Evolutionary conservation across 2,888 invertebrate species (phyloP).

Genomic region (Epistrophe grossulariae): DNA sequence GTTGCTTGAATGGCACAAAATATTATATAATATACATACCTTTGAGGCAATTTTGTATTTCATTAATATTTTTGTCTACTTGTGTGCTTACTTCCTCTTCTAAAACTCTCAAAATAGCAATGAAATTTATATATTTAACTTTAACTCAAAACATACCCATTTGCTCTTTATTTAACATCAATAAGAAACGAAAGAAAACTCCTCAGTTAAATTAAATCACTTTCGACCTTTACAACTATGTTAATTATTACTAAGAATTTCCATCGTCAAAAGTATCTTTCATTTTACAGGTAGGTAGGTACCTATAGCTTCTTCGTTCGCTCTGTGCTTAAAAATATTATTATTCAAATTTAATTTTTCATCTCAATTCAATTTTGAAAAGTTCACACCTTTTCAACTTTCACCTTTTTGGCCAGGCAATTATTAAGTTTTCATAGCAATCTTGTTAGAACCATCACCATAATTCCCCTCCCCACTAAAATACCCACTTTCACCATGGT

Average conservation of each 20-base stretch:
- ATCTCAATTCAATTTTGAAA: constrained; percentile 66
- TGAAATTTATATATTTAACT: not conserved
- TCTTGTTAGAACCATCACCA: constrained; percentile 47
- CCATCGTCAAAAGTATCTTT: constrained; percentile 5
- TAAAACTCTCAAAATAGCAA: not conserved
- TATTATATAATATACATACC: no score
- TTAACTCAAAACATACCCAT: not conserved
- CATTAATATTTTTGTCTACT: no score
- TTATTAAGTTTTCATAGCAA: constrained; percentile 71
- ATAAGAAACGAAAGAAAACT: not conserved
- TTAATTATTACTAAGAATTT: constrained; percentile 18
- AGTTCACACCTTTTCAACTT: constrained; percentile 59
- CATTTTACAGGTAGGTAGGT: not conserved
- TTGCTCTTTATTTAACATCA: not conserved
- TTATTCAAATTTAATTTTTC: constrained; percentile 68
- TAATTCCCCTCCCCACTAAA: not conserved
- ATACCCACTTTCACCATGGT: not conserved
- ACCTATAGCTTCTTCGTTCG: not conserved
- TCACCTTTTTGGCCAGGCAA: constrained; percentile 49
- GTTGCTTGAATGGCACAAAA: no score
- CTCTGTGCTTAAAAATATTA: constrained; percentile 34
- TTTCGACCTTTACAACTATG: not conserved
- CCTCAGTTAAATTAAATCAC: constrained; percentile 19
- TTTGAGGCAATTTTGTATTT: no score
- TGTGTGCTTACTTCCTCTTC: not conserved